Evolutionary conservation across 2,113 vertebrate species (phyloP).

Genomic region (Marcusenius ussheri): DNA sequence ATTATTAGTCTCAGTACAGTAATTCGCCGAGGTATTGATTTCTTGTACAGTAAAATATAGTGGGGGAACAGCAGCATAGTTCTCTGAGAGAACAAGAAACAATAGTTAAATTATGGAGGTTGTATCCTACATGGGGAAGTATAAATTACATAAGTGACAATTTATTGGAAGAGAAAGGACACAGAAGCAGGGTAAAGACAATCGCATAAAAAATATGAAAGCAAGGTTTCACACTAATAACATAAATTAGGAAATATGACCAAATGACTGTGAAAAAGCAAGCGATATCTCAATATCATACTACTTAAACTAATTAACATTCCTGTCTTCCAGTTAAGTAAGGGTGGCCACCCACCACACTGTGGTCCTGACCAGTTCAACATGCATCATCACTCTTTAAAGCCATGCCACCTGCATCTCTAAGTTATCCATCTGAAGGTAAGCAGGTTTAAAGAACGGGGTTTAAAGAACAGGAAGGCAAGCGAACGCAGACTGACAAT

Average conservation of each 20-base stretch:
- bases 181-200: background rate
- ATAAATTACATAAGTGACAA: background rate
- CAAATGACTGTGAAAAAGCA: background rate
- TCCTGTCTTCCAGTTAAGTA: background rate
- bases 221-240: background rate
- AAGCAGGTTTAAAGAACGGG: background rate
- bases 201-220: background rate
- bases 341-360: background rate
- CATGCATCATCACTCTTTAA: background rate
- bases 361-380: background rate
- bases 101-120: background rate
- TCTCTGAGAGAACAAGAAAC: background rate
- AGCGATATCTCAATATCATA: background rate
- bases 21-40: background rate
- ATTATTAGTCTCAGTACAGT: background rate
- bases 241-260: background rate
- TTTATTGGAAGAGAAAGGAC: background rate
- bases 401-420: background rate
- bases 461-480: too few species aligned
- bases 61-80: background rate
- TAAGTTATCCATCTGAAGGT: background rate
- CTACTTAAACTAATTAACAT: background rate
- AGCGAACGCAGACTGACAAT: too few species aligned
- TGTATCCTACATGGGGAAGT: background rate
- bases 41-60: background rate